A percentile compares a stretch with the other conserved stretches of the same genome.
Evolutionary conservation across 1,140 invertebrate species (phyloP).

Genomic region (Trichomalopsis sarcophagae): DNA sequence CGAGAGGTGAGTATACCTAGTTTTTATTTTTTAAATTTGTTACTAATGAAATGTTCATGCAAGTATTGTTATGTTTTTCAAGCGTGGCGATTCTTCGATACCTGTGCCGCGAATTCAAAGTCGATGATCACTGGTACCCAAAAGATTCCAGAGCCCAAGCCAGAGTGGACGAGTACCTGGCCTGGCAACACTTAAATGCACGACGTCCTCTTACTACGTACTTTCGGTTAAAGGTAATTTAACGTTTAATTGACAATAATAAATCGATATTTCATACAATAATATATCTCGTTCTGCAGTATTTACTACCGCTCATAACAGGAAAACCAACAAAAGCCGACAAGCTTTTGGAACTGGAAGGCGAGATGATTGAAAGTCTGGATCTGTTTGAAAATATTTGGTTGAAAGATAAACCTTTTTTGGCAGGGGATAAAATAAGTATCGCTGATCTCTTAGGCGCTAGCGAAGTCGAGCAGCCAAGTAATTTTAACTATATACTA

Average conservation of each 20-base stretch:
- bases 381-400: conserved; percentile 80
- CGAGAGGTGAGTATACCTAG: conserved; percentile 81
- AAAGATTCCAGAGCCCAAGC: conserved; percentile 80
- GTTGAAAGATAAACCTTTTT: conserved; percentile 77
- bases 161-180: conserved; percentile 87
- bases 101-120: conserved; percentile 74
- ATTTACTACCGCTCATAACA: conserved; percentile 70
- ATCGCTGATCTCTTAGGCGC: conserved; percentile 88
- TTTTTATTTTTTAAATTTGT: background rate
- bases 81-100: conserved; percentile 86
- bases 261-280: too few species aligned
- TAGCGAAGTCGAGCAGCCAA: conserved; percentile 90
- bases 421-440: conserved; percentile 81
- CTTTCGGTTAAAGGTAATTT: conserved; percentile 17
- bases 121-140: conserved; percentile 84
- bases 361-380: conserved; percentile 76
- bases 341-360: conserved; percentile 70
- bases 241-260: background rate
- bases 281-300: conserved; percentile 33
- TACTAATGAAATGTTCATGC: background rate
- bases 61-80: background rate
- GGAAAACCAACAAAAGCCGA: conserved; percentile 71
- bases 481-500: conserved; percentile 73
- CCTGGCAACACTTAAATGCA: conserved; percentile 90
- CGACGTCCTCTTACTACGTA: conserved; percentile 64